phyloP scores from a whole-genome alignment of 2,888 invertebrate genomes.

The Hyalella azteca region DNA sequence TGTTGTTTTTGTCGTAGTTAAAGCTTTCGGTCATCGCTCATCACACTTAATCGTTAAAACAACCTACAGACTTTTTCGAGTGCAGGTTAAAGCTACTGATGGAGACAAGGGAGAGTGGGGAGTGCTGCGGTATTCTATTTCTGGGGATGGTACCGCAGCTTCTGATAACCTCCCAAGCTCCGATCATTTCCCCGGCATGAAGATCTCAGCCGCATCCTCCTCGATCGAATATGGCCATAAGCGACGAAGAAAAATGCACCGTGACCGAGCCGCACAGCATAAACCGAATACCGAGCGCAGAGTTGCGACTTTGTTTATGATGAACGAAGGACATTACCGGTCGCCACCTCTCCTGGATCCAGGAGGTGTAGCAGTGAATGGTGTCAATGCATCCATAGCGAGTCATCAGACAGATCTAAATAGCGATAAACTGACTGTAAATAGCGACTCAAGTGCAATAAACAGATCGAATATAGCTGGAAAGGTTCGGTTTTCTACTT shows the following conservation, averaged over 20 bases:
- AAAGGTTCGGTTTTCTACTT: too few relatives aligned
- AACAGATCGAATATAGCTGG: too few relatives aligned
- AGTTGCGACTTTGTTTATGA: neutral
- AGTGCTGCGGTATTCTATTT: slow-evolving; percentile 35
- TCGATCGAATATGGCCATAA: neutral
- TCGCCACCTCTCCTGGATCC: slow-evolving; percentile 20
- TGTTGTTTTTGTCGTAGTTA: too few relatives aligned
- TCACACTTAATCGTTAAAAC: too few relatives aligned
- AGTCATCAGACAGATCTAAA: neutral
- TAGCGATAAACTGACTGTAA: too few relatives aligned
- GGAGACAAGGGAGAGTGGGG: slow-evolving; percentile 43
- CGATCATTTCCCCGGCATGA: neutral
- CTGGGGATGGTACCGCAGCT: slow-evolving; percentile 39
- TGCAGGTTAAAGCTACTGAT: slow-evolving; percentile 45
- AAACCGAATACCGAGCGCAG: neutral
- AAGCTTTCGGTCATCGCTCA: too few relatives aligned
- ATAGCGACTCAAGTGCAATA: neutral
- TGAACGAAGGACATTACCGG: neutral
- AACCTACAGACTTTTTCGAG: neutral
- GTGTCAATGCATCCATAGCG: neutral
- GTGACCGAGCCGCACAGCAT: neutral
- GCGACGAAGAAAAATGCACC: neutral
- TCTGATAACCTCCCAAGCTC: neutral
- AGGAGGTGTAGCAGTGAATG: slow-evolving; percentile 14
- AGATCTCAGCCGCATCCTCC: neutral